Conservation (phyloP, 2,888 invertebrate genomes). For the Brachyptera putata region DNA sequence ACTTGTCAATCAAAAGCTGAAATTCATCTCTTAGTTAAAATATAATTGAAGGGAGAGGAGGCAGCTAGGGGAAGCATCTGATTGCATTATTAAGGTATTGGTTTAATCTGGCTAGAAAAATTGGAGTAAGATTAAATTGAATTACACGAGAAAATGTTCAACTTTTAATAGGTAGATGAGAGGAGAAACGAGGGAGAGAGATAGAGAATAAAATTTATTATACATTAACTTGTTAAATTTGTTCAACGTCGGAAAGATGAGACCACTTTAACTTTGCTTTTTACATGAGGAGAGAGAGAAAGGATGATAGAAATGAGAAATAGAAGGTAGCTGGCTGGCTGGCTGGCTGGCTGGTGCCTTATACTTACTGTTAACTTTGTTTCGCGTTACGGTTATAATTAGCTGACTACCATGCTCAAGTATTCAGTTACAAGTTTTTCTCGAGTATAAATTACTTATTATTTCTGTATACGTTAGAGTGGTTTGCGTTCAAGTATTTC, state of each 20-base stretch:
- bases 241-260: conserved; percentile 19
- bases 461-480: conserved; percentile 5
- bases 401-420: conserved; percentile 13
- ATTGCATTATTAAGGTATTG: conserved; percentile 1
- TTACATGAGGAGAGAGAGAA: background rate
- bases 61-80: background rate
- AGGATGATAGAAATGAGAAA: conserved; percentile 1
- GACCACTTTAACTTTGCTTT: conserved; percentile 21
- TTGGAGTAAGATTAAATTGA: conserved; percentile 8
- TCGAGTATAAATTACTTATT: conserved; percentile 14
- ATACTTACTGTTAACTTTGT: no score
- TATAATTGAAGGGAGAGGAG: background rate
- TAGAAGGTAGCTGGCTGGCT: background rate
- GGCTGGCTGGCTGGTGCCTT: no score
- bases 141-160: conserved; percentile 11
- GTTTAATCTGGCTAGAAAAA: conserved; percentile 6
- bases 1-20: background rate
- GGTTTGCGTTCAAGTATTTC: conserved; percentile 1
- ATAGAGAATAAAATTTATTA: conserved; percentile 21
- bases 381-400: conserved; percentile 18
- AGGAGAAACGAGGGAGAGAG: no score
- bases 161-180: conserved; percentile 18
- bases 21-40: background rate
- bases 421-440: conserved; percentile 28
- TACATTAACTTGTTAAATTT: conserved; percentile 27